Base-by-base conservation (phyloP, 2,797 vertebrate genomes). In the Myotis myotis region DNA sequence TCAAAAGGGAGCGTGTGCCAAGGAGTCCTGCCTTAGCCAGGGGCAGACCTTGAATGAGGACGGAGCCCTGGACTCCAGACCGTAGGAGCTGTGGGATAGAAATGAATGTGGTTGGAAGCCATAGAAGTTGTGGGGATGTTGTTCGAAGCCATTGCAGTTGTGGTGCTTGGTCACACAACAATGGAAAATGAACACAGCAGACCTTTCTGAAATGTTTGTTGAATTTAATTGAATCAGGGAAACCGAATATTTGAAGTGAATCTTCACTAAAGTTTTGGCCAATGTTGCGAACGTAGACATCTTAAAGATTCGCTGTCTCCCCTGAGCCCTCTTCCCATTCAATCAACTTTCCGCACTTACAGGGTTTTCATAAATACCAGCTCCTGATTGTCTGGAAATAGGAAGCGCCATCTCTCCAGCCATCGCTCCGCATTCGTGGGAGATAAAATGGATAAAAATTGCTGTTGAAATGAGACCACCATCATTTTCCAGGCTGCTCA, bases 401-500 rank as follows among this genome's bases (percentile, higher is more conserved):
- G 84, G 93, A 98, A 94, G 96, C 78, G 4, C 10, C 85, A 97
- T 70, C 60, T 96, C 87, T 97, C 87, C 86, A 96, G 95, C 92
- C 94, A 47, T 96, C 72, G 68, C 72, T 94, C 44, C 82, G 74
- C 71, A 47, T 88, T 96, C 87, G 71, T 53, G 36, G 55, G 94
- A 96, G 89, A 95, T 70, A 95, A 87, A n/a, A 93, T 84, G 83
- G 87, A 96, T 95, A 88, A 55, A 89, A 96, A 97, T 93, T 95
- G 97, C 97, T 96, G 95, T 91, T 96, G 97, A 97, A 98, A 97
- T 70, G 96, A 97, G 94, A 93, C 96, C 96, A 97, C 94, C 41
- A 8, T 97, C 96, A 70, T 95, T 98, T 97, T 92, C 95, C 79
- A 95, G 96, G 91, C 96, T 97, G 94, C 93, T 97, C 85, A 88